Evolutionary conservation across 2,888 invertebrate species (phyloP).

Genomic region (Crematogaster levior): DNA sequence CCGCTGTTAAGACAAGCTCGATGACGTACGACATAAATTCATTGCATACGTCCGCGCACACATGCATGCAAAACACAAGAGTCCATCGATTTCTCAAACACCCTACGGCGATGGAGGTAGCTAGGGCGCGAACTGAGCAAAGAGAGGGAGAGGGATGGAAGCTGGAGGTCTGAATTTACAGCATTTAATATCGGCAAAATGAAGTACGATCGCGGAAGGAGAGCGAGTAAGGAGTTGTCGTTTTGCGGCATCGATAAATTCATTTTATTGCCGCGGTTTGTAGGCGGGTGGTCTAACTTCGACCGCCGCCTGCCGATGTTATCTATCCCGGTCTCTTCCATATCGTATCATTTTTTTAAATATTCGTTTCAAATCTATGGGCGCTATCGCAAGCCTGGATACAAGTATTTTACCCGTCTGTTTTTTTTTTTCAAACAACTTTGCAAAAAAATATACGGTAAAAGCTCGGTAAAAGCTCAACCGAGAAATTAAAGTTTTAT

Average conservation of each 20-base stretch:
- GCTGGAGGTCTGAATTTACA: conserved; percentile 6
- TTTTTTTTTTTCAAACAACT: neutral
- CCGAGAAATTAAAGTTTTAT: neutral
- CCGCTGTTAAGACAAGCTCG: neutral
- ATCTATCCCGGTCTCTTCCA: conserved; percentile 18
- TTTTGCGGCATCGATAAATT: conserved; percentile 82
- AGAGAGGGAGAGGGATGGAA: conserved; percentile 7
- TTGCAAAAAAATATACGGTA: neutral
- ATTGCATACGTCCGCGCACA: neutral
- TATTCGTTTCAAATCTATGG: neutral
- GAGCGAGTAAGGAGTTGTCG: conserved; percentile 73
- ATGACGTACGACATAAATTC: neutral
- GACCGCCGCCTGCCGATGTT: conserved; percentile 56
- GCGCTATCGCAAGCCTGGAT: neutral
- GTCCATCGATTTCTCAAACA: conserved; percentile 24
- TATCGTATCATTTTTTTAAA: conserved; percentile 31
- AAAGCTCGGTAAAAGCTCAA: neutral
- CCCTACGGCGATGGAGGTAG: neutral
- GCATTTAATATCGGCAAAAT: conserved; percentile 75
- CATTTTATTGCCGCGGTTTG: conserved; percentile 77
- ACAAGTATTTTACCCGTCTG: neutral
- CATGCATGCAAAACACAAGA: neutral
- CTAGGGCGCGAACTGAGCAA: conserved; percentile 18
- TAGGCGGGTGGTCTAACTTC: conserved; percentile 69
- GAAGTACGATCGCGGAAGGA: conserved; percentile 76